phyloP scores from a whole-genome alignment of 1,140 invertebrate genomes.

The Euura saliciscinereae region DNA sequence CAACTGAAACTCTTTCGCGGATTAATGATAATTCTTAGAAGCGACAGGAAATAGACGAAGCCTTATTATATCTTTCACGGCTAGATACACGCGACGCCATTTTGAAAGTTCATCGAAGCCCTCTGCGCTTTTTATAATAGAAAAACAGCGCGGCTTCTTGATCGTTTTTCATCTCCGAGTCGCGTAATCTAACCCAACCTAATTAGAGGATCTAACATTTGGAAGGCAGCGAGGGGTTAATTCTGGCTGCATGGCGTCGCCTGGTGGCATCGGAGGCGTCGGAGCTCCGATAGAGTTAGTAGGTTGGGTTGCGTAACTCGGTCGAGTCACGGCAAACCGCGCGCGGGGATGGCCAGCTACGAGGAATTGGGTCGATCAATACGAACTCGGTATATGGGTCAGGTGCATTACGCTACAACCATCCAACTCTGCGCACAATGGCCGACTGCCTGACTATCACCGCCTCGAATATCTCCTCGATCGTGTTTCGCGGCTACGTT shows the following conservation, averaged over 20 bases:
- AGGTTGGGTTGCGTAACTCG: neutral
- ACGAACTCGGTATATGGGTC: constrained; percentile 6
- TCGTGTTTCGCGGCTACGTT: too few species aligned
- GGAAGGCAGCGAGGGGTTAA: neutral
- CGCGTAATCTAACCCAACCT: neutral
- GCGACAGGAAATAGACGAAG: too few species aligned
- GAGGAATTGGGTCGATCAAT: neutral
- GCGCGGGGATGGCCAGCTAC: neutral
- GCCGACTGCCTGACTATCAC: neutral
- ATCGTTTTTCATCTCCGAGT: neutral
- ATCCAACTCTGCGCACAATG: constrained; percentile 4
- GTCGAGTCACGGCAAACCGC: neutral
- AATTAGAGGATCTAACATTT: neutral
- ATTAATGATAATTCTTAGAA: too few species aligned
- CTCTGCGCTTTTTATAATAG: neutral
- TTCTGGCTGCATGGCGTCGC: neutral
- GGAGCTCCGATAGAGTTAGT: neutral
- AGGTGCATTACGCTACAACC: neutral
- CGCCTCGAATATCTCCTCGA: too few species aligned
- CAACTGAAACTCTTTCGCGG: too few species aligned
- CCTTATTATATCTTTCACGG: too few species aligned
- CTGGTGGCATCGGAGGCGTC: neutral
- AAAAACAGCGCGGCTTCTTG: neutral
- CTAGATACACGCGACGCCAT: too few species aligned
- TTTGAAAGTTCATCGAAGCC: too few species aligned